Base-by-base conservation (phyloP, 2,797 vertebrate genomes). In the Distichodus sexfasciatus region DNA sequence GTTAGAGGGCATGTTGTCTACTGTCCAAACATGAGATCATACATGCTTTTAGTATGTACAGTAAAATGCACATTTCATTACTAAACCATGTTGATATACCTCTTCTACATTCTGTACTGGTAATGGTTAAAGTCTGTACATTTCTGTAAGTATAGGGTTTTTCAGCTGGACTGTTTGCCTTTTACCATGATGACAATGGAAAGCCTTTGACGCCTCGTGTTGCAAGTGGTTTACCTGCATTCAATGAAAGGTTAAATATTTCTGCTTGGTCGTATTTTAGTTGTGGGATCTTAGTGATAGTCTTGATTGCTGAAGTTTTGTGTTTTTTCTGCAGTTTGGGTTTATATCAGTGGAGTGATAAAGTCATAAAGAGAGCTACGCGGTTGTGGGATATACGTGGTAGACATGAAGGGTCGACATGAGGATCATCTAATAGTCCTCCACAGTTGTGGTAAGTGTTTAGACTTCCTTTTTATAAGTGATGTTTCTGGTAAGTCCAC, bases 11-110 rank as follows among this genome's bases (percentile, higher is more conserved):
- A 98, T 98, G 96, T 85, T 98, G 38, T 98, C 96, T 62, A 98
- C 96, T 0, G 97, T 99, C 74, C n/a, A 97, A 99, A 84, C 97
- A 99, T 0, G 96, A 99, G 86, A 94, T 99, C 76, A 94, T 99
- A 76, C 97, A 99, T 48, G 96, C 97, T 9, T 87, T n/a, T 99
- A 94, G 97, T 99, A 85, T 85, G 84, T 64, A 36, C 9, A 26
- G 23, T 35, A 21, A 14, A 23, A 50, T 29, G 12, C 7, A 7
- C 6, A 1, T 41, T 41, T n/a, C n/a, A n/a, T n/a, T n/a, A n/a
- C n/a, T n/a, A n/a, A n/a, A n/a, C n/a, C n/a, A n/a, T n/a, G n/a
- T n/a, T n/a, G n/a, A n/a, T n/a, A n/a, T n/a, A n/a, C n/a, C n/a
- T n/a, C n/a, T n/a, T n/a, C n/a, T n/a, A n/a, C n/a, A n/a, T n/a